Base-by-base conservation (phyloP, 2,113 vertebrate genomes). In the Triplophysa rosa region DNA sequence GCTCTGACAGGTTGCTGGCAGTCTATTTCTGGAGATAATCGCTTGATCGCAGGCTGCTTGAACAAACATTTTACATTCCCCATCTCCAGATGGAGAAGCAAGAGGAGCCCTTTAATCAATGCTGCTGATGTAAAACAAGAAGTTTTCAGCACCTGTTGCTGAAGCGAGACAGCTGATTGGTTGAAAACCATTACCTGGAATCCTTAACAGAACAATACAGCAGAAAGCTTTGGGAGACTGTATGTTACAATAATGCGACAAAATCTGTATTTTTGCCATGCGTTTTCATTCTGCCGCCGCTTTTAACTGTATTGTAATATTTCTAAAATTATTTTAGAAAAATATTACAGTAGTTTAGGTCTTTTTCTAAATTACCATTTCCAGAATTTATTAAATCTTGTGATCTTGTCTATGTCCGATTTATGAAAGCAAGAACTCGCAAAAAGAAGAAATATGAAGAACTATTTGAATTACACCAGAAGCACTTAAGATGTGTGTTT, bases 11-110 rank as follows among this genome's bases (percentile, higher is more conserved):
- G 26, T 63, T 63, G 67, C 21, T 3, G 8, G 58, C 58, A 62
- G 58, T 74, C 71, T 62, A 74, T 74, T 74, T 74, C 23, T 63
- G 58, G 40, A 74, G 58, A 63, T 63, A 63, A 63, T 63, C 14
- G 6, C 21, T 74, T 63, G 23, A 74, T 63, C 71, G 12, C 29
- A 11, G 21, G 70, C 54, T 72, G n/a, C n/a, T 42, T 24, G 37
- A 47, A 23, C 58, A 63, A 74, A 63, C 21, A 29, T 71, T 73
- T 74, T 47, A 26, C 68, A 56, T 61, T 59, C 71, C 1, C 33
- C 23, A 16, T 62, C 71, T 71, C 5, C 52, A 58, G 17, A 37
- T 58, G 29, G 13, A 58, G 17, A 7, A 40, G 26, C 24, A 54
- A 16, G 26, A 71, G 52, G 12, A 17, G 14, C 2, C 13, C 29